phyloP scores from a whole-genome alignment of 2,888 invertebrate genomes.

The Cataglyphis livida region DNA sequence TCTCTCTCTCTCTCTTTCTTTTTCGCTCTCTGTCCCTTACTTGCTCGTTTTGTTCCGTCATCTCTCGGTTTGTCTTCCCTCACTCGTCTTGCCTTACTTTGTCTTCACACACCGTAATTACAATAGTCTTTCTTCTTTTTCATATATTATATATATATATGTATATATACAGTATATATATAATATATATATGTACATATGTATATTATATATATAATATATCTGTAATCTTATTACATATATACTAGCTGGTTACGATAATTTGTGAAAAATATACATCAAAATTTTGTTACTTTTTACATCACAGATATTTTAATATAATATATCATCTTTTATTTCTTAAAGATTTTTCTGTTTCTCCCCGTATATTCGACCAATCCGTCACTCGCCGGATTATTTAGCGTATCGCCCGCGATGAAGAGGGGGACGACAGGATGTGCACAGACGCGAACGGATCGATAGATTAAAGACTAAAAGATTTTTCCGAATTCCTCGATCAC shows the following conservation, averaged over 20 bases:
- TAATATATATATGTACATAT: constrained; percentile 54
- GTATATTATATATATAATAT: constrained; percentile 68
- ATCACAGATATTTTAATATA: constrained; percentile 86
- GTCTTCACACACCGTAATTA: constrained; percentile 78
- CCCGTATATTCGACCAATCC: constrained; percentile 73
- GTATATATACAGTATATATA: constrained; percentile 56
- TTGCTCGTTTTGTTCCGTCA: constrained; percentile 47
- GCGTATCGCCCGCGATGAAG: constrained; percentile 79
- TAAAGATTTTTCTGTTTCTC: constrained; percentile 80
- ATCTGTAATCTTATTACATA: constrained; percentile 84
- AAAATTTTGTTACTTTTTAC: constrained; percentile 86
- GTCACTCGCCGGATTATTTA: constrained; percentile 78
- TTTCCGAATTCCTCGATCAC: constrained; percentile 13
- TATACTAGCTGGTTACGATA: constrained; percentile 85
- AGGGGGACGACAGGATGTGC: constrained; percentile 67
- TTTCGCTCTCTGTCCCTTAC: constrained; percentile 14
- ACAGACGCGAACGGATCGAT: constrained; percentile 4
- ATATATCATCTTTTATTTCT: constrained; percentile 84
- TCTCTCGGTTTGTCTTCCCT: constrained; percentile 66
- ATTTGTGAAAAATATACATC: constrained; percentile 86
- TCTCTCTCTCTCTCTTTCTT: not conserved
- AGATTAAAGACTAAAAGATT: constrained; percentile 14
- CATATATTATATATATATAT: constrained; percentile 61
- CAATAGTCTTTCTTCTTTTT: constrained; percentile 76
- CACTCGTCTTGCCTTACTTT: constrained; percentile 63